Conservation (phyloP, 1,140 invertebrate species). For the Caerostris darwini region DNA sequence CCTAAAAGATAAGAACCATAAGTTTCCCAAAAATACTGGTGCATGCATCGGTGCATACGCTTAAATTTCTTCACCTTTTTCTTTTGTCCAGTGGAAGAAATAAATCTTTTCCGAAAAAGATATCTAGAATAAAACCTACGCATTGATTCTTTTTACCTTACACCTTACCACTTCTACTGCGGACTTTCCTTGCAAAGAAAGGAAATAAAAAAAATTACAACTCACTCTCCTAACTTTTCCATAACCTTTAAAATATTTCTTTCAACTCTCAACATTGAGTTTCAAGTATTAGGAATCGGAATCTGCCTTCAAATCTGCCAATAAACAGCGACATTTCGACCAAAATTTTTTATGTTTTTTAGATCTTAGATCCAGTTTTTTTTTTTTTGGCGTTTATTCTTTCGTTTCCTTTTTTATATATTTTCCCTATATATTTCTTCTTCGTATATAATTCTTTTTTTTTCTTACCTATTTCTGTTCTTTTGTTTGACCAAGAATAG, state of each 20-base stretch:
- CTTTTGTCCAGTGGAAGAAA: too few relatives aligned
- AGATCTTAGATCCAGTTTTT: too few relatives aligned
- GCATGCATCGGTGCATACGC: too few relatives aligned
- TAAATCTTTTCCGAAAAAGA: too few relatives aligned
- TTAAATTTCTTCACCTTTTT: too few relatives aligned
- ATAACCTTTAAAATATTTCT: conserved; percentile 5
- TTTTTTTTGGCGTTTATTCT: neutral
- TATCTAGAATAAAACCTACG: too few relatives aligned
- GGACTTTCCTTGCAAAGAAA: too few relatives aligned
- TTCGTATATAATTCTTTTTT: neutral
- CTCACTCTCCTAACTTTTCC: neutral
- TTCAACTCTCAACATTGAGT: neutral
- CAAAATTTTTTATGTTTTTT: neutral
- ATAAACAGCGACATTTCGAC: neutral
- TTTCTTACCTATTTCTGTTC: neutral
- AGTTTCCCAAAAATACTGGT: too few relatives aligned
- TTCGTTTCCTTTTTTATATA: neutral
- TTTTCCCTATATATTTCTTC: neutral
- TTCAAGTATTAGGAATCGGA: neutral
- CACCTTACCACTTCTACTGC: too few relatives aligned
- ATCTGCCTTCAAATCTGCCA: neutral
- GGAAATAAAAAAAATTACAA: too few relatives aligned
- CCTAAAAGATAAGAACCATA: too few relatives aligned
- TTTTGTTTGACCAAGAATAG: neutral
- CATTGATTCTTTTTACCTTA: too few relatives aligned